phyloP scores from a whole-genome alignment of 1,140 invertebrate genomes.

The Drosophila melanica region DNA sequence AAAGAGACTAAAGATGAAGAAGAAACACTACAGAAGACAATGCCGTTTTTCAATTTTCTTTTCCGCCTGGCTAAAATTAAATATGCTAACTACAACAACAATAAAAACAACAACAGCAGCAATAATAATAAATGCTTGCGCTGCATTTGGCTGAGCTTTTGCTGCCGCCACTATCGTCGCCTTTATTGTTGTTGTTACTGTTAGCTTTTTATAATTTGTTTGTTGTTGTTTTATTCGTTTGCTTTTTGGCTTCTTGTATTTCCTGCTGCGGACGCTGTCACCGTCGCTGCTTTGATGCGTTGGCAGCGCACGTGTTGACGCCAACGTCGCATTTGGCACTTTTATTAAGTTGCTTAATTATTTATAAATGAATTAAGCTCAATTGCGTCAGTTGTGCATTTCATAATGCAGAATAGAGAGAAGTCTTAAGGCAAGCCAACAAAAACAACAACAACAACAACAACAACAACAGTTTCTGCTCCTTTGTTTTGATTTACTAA shows the following conservation, averaged over 20 bases:
- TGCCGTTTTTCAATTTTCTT: conserved; percentile 69
- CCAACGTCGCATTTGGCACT: conserved; percentile 17
- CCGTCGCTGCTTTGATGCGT: conserved; percentile 21
- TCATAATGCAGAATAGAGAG: neutral
- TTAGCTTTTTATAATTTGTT: conserved; percentile 7
- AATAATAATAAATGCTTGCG: conserved; percentile 37
- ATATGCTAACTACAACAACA: conserved; percentile 52
- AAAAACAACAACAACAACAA: no score
- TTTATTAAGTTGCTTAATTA: conserved; percentile 51
- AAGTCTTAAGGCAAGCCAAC: neutral
- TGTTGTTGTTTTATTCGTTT: conserved; percentile 25
- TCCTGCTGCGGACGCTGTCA: conserved; percentile 43
- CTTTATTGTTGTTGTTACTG: conserved; percentile 35
- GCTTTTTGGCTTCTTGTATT: conserved; percentile 61
- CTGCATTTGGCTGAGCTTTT: conserved; percentile 41
- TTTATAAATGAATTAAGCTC: conserved; percentile 30
- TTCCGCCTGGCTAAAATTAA: conserved; percentile 74
- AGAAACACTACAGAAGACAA: conserved; percentile 44
- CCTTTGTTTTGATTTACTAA: conserved; percentile 12
- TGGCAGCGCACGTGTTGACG: conserved; percentile 66
- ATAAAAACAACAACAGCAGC: conserved; percentile 10
- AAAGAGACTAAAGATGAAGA: conserved; percentile 34
- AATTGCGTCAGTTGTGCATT: neutral
- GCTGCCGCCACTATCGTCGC: conserved; percentile 4
- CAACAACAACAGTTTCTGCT: neutral